Evolutionary conservation across 2,797 vertebrate genomes (phyloP), one percentile per base, ranked within the genome.

Genomic region (Lycodopsis pacificus): DNA sequence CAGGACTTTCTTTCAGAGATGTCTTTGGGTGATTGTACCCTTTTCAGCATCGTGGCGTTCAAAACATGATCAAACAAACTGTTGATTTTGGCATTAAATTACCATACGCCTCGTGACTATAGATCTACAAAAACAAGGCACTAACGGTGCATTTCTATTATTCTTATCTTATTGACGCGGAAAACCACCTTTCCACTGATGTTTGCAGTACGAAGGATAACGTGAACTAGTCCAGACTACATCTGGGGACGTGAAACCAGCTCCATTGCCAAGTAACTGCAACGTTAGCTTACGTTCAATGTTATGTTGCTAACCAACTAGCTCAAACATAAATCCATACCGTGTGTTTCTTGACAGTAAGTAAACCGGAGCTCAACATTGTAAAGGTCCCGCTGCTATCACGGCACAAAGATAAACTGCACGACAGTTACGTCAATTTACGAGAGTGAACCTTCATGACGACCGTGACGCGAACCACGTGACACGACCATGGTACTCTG

Each of bases 381-480:
- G 65, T 64, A 40, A 71, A 73, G 78, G 70, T 66, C 56, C 53
- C 38, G 20, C 13, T 38, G 20, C 13, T 38, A 2, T 4, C 27
- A 36, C 5, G 0, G 7, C 17, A 14, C 14, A 4, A 10, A 25
- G 25, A 46, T 30, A 17, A 58, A 54, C 20, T 40, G 1, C 76
- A 62, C 80, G 75, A 79, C 81, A 72, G 46, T 1, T 6, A 2
- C 17, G 6, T 27, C 61, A 4, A 2, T 88, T 84, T 88, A 90
- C 88, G 84, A 22, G 3, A 53, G 30, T 7, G 1, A 10, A 4
- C 17, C 20, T 12, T 20, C 20, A 61, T 49, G 67, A 73, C 79
- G 20, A 7, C 7, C 1, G 25, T n/a, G 32, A 64, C 40, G n/a
- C 30, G 0, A 7, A 13, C 13, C 22, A 54, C 53, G 53, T 54